phyloP scores from a whole-genome alignment of 1,140 invertebrate genomes.

The Drosophila virilis region DNA sequence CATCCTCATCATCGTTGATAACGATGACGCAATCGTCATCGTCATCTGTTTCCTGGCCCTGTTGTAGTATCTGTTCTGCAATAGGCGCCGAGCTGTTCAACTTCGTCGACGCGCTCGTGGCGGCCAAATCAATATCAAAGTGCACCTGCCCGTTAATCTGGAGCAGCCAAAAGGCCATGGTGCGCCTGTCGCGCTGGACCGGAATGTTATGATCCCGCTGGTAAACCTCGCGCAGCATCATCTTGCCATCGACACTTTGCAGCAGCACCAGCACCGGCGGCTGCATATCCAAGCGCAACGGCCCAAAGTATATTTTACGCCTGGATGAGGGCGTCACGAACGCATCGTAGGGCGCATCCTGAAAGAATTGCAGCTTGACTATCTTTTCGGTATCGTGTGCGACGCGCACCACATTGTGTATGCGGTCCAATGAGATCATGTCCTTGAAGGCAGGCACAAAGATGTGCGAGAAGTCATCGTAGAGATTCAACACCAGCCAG shows the following conservation, averaged over 20 bases:
- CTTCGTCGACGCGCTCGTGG: background rate
- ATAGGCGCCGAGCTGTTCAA: background rate
- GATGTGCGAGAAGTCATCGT: constrained; percentile 81
- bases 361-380: constrained; percentile 71
- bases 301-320: constrained; percentile 78
- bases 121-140: constrained; percentile 61
- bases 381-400: constrained; percentile 63
- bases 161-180: constrained; percentile 75
- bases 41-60: background rate
- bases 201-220: constrained; percentile 66
- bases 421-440: constrained; percentile 71
- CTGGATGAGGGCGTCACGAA: constrained; percentile 67
- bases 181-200: constrained; percentile 46
- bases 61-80: background rate
- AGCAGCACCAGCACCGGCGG: constrained; percentile 70
- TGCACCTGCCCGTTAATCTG: constrained; percentile 67
- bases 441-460: constrained; percentile 73
- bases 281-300: constrained; percentile 50
- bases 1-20: constrained; percentile 62
- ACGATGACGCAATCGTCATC: constrained; percentile 45
- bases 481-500: constrained; percentile 77
- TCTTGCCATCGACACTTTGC: constrained; percentile 79
- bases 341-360: constrained; percentile 69
- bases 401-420: constrained; percentile 66
- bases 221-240: constrained; percentile 79